Evolutionary conservation across 2,797 vertebrate genomes (phyloP).

Genomic region (Halcyon badia): DNA sequence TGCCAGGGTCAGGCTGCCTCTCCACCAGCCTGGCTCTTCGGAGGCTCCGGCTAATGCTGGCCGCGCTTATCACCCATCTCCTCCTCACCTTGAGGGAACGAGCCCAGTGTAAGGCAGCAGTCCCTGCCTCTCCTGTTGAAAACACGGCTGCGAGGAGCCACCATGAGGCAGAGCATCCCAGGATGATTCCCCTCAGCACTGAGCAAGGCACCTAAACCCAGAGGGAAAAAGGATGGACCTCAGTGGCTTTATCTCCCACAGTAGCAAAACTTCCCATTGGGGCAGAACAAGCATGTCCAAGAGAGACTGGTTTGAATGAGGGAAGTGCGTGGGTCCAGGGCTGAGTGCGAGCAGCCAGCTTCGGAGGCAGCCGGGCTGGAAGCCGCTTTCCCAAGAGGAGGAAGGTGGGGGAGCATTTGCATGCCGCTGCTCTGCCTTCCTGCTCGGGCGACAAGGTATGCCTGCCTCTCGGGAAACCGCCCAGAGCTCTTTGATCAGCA

Average conservation of each 20-base stretch:
- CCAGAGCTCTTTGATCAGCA: conserved; percentile 48
- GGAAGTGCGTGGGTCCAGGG: fast-evolving
- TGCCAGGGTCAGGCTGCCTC: not conserved
- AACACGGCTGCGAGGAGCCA: not conserved
- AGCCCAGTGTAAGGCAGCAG: not conserved
- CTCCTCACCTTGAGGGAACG: fast-evolving
- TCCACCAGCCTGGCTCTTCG: not conserved
- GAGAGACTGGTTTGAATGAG: not conserved
- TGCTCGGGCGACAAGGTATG: conserved; percentile 6
- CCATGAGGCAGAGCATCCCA: fast-evolving
- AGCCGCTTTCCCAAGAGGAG: not conserved
- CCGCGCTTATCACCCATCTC: fast-evolving
- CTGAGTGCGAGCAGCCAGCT: not conserved
- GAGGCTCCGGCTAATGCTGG: not conserved
- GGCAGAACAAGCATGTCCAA: not conserved
- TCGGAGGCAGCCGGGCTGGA: not conserved
- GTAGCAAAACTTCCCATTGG: fast-evolving
- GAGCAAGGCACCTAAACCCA: not conserved
- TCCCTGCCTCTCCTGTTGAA: not conserved
- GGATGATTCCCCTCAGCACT: not conserved
- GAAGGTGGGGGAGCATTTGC: not conserved
- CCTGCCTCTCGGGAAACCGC: not conserved
- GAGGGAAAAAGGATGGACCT: not conserved
- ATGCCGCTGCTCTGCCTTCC: not conserved
- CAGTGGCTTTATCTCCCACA: not conserved